Conservation (phyloP, 2,113 vertebrate species). For the Microcebus murinus region DNA sequence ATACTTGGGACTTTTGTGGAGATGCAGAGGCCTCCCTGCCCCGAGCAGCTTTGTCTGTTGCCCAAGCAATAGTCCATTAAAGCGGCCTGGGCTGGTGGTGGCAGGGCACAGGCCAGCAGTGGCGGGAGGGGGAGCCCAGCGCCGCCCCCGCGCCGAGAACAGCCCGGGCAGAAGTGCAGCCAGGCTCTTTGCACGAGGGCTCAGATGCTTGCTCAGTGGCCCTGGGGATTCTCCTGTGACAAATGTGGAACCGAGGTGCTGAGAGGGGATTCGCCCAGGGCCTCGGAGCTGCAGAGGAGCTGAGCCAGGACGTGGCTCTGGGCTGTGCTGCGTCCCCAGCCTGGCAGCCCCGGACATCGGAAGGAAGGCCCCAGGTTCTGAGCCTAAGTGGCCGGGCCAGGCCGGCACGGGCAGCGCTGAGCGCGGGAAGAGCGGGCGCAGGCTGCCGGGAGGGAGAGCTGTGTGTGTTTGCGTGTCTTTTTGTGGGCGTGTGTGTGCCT, state of each 20-base stretch:
- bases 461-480: constrained; percentile 58
- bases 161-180: not conserved
- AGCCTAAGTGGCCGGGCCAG: not conserved
- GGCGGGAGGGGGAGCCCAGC: not conserved
- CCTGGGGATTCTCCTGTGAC: not conserved
- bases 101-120: not conserved
- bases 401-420: not conserved
- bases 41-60: constrained; percentile 63
- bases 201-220: not conserved
- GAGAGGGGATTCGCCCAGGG: not conserved
- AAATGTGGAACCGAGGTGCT: not conserved
- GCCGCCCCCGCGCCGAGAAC: not conserved
- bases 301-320: not conserved
- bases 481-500: constrained; percentile 66
- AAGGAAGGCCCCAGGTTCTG: not conserved
- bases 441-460: constrained; percentile 55
- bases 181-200: not conserved
- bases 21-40: constrained; percentile 26
- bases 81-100: not conserved
- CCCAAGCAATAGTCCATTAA: constrained; percentile 66
- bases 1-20: constrained; percentile 63
- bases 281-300: not conserved
- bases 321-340: not conserved
- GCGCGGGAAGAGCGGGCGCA: not conserved
- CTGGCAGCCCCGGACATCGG: not conserved